phyloP scores from a whole-genome alignment of 2,888 invertebrate species.

The Polylopha cassiicola region DNA sequence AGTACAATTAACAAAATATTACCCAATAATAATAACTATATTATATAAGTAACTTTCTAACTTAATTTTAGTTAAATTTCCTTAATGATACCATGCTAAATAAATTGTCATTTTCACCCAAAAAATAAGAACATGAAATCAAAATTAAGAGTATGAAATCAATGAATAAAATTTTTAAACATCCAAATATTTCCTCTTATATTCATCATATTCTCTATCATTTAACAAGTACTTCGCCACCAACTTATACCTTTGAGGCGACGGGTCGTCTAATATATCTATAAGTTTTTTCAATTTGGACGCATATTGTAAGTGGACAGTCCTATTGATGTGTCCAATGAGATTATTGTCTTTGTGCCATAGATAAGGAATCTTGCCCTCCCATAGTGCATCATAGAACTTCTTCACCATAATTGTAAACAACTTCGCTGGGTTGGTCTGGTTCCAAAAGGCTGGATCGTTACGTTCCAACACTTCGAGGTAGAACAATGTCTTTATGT shows the following conservation, averaged over 20 bases:
- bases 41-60: too few relatives aligned
- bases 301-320: constrained; percentile 36
- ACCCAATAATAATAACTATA: too few relatives aligned
- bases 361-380: constrained; percentile 54
- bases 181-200: constrained; percentile 37
- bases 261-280: constrained; percentile 34
- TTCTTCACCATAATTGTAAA: constrained; percentile 61
- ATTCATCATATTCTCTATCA: constrained; percentile 37
- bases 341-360: constrained; percentile 71
- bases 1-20: too few relatives aligned
- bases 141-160: neutral
- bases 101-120: too few relatives aligned
- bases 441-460: constrained; percentile 43
- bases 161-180: constrained; percentile 23
- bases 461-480: constrained; percentile 47
- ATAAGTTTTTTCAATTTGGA: constrained; percentile 39
- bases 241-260: constrained; percentile 37
- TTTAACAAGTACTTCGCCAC: constrained; percentile 51
- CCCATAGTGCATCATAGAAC: constrained; percentile 45
- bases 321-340: constrained; percentile 37
- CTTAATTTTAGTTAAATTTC: too few relatives aligned
- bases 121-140: too few relatives aligned
- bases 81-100: too few relatives aligned
- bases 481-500: constrained; percentile 73
- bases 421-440: constrained; percentile 37